Base-by-base conservation (phyloP, 1,140 invertebrate species). In the Ericerus pela region DNA sequence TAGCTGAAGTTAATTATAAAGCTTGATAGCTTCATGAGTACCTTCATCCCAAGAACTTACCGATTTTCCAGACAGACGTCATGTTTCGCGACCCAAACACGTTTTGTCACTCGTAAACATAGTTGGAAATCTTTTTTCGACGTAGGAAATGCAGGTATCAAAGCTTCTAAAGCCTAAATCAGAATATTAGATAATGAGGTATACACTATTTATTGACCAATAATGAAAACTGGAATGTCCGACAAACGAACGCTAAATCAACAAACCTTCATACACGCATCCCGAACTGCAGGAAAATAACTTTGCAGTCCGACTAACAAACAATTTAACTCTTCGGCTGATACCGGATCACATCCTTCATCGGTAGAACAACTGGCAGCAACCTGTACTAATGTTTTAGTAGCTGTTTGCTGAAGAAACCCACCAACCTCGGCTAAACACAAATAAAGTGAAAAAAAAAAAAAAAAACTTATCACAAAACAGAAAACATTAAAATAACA, bases 81-180 rank as follows among this genome's bases (percentile, higher is more conserved):
- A 64, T 80, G 87, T 56, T 76, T 81, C 1, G 85, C 79, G 33
- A 92, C 76, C 79, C 85, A 89, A 5, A 89, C 72, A 41, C 85
- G 72, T 57, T 79, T 78, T 6, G 76, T 79, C 1, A 94, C 69
- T 14, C 72, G 66, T 11, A 84, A 67, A 0, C 75, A 72, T 36
- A 79, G 72, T 11, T 76, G 70, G 59, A 72, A 68, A 65, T 81
- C 68, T 59, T 75, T 72, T 51, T 81, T 76, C 47, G 80, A 73
- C 12, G 72, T 72, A 1, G 81, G 81, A 61, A 88, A 74, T 1
- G 80, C 75, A 10, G 73, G 69, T 10, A 72, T 69, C 58, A 93
- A 71, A 28, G 30, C 53, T 36, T 58, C 73, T 76, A 65, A 30
- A 65, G 64, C 41, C 54, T 41, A 47, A 20, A 41, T 56, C n/a